Conservation (phyloP, 2,888 invertebrate genomes). For the Byasa hedistus region DNA sequence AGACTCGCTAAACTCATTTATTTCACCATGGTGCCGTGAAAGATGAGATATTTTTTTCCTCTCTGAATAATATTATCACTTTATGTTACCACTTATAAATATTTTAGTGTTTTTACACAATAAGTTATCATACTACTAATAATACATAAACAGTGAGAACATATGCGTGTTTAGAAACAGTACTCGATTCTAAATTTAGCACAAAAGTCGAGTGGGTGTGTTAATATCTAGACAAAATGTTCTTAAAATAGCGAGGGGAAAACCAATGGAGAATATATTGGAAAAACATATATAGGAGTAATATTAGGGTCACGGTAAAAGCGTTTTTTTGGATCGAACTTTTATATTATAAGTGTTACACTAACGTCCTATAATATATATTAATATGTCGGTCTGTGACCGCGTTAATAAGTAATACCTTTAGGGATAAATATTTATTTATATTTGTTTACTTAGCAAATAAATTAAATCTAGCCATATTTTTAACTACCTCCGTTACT, state of each 20-base stretch:
- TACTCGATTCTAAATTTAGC: background rate
- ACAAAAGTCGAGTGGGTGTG: background rate
- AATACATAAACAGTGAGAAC: background rate
- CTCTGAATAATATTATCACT: background rate
- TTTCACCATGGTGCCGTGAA: constrained; percentile 16
- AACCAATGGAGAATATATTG: background rate
- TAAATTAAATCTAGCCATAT: too few species aligned
- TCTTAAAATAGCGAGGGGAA: background rate
- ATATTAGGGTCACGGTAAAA: too few species aligned
- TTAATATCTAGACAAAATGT: background rate
- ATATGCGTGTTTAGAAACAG: background rate
- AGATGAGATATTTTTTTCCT: constrained; percentile 13
- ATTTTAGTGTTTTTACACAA: background rate
- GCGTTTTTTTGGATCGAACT: too few species aligned
- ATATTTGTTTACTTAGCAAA: too few species aligned
- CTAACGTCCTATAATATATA: too few species aligned
- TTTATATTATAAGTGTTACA: too few species aligned
- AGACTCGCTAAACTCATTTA: constrained; percentile 23
- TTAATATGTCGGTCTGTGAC: too few species aligned
- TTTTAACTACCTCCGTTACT: too few species aligned
- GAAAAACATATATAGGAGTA: too few species aligned
- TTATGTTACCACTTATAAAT: constrained; percentile 16
- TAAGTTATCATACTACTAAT: background rate
- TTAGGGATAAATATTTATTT: too few species aligned
- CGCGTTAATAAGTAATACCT: too few species aligned